phyloP scores from a whole-genome alignment of 2,113 vertebrate species.

The Daubentonia madagascariensis region DNA sequence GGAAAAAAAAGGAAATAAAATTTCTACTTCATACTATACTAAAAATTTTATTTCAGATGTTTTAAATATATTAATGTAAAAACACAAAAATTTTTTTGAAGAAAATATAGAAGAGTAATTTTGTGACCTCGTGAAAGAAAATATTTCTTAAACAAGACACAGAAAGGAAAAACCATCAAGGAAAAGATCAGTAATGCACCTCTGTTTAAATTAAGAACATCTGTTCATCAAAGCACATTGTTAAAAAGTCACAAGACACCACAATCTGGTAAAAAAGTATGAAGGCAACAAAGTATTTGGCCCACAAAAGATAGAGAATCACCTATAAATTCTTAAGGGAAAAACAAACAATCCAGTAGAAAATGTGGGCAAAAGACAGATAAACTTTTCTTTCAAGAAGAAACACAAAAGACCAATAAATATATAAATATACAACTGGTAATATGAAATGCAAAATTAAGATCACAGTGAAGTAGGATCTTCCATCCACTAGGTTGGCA shows the following conservation, averaged over 20 bases:
- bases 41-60: conserved; percentile 34
- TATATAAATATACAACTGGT: not conserved
- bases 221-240: conserved; percentile 2
- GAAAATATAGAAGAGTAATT: conserved; percentile 18
- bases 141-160: conserved; percentile 27
- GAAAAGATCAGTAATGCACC: not conserved
- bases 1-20: conserved; percentile 8
- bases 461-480: not conserved
- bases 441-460: not conserved
- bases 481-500: not conserved
- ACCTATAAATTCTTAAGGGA: not conserved
- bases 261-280: not conserved
- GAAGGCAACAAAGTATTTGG: not conserved
- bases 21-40: not conserved
- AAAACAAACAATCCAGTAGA: not conserved
- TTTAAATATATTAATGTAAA: conserved; percentile 30
- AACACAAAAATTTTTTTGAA: not conserved
- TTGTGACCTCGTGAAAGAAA: not conserved
- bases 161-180: not conserved
- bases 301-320: not conserved
- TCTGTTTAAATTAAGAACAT: conserved; percentile 37
- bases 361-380: not conserved
- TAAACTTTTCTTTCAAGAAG: not conserved
- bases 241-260: not conserved
- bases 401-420: not conserved